Percentiles rank a stretch among this genome's conserved stretches.
phyloP scores from a whole-genome alignment of 2,888 invertebrate genomes.

The Ormyrus pomaceus region DNA sequence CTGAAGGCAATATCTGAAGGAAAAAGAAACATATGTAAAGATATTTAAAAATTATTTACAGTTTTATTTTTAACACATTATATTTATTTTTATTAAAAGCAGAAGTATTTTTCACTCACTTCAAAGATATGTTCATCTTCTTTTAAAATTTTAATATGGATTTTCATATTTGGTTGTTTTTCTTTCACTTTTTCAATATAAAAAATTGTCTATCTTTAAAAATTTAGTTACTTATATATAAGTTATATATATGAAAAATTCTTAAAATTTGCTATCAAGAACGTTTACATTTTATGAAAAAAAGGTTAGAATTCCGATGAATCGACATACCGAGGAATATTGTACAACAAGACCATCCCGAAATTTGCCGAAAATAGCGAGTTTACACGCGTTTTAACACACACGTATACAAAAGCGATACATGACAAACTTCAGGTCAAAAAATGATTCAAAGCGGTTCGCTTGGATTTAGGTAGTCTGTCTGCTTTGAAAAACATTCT shows the following conservation, averaged over 20 bases:
- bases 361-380: conserved; percentile 47
- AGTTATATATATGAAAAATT: conserved; percentile 41
- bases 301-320: conserved; percentile 53
- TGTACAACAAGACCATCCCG: conserved; percentile 35
- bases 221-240: conserved; percentile 16
- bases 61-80: not conserved
- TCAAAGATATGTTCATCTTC: conserved; percentile 84
- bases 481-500: conserved; percentile 15
- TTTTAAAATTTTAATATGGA: conserved; percentile 84
- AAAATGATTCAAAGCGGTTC: too few species aligned
- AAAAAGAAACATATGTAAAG: conserved; percentile 22
- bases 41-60: not conserved
- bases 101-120: conserved; percentile 73
- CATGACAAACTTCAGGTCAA: conserved; percentile 36
- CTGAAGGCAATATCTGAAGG: conserved; percentile 71
- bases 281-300: conserved; percentile 48
- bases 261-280: conserved; percentile 34
- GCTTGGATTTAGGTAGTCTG: conserved; percentile 2
- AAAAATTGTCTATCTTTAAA: conserved; percentile 25
- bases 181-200: conserved; percentile 25
- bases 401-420: not conserved
- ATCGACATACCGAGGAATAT: conserved; percentile 43
- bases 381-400: not conserved
- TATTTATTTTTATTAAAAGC: conserved; percentile 13
- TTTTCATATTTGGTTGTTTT: conserved; percentile 78